Percentiles rank a stretch among this genome's conserved stretches.
Conservation (phyloP, 2,113 vertebrate genomes). For the Coreoperca whiteheadi region DNA sequence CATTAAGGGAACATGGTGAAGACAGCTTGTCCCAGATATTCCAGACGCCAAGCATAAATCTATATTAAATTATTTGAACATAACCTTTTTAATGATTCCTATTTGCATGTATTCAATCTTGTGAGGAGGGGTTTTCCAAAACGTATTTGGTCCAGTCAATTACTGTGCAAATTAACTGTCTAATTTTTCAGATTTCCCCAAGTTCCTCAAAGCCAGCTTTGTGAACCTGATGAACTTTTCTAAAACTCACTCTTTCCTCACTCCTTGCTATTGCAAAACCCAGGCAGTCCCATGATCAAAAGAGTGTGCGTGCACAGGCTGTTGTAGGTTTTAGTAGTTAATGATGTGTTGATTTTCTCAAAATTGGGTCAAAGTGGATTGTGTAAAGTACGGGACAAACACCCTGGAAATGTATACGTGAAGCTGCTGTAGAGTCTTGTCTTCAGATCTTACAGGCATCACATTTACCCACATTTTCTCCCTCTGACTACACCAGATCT, state of each 20-base stretch:
- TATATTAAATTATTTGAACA: background rate
- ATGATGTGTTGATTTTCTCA: background rate
- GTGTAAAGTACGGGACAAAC: background rate
- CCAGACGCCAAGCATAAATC: slow-evolving; percentile 5
- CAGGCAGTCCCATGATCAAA: slow-evolving; percentile 18
- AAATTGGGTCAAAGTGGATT: background rate
- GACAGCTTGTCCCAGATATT: slow-evolving; percentile 44
- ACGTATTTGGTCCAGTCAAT: background rate
- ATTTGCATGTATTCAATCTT: background rate
- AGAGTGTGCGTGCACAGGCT: background rate
- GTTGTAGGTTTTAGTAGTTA: background rate
- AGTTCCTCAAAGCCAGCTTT: slow-evolving; percentile 57
- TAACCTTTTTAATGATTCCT: background rate
- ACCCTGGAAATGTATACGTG: background rate
- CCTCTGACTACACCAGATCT: slow-evolving; percentile 81
- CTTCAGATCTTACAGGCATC: background rate
- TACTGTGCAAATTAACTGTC: background rate
- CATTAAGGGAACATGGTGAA: slow-evolving; percentile 20
- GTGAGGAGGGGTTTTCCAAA: slow-evolving; percentile 12
- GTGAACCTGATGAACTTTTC: slow-evolving; percentile 18
- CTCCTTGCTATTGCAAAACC: slow-evolving; percentile 36
- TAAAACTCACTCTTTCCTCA: background rate
- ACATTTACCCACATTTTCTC: slow-evolving; percentile 14
- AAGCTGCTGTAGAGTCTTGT: background rate
- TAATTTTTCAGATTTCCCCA: slow-evolving; percentile 10